Percentiles rank a stretch among this genome's conserved stretches.
phyloP scores from a whole-genome alignment of 2,888 invertebrate species.

The Epistrophe eligans region DNA sequence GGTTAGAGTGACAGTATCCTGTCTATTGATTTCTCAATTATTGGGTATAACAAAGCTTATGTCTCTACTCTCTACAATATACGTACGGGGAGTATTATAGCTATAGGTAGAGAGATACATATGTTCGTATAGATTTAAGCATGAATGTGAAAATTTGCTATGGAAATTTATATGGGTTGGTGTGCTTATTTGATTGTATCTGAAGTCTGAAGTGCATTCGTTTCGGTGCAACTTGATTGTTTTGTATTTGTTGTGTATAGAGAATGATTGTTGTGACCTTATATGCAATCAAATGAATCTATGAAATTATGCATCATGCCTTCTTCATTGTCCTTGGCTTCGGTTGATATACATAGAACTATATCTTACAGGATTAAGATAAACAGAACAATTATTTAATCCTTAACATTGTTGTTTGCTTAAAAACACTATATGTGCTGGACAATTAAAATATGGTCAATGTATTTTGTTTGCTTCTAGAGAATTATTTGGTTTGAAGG shows the following conservation, averaged over 20 bases:
- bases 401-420: neutral
- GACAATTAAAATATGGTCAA: neutral
- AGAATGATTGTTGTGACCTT: constrained; percentile 48
- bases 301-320: neutral
- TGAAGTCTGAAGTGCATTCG: constrained; percentile 2
- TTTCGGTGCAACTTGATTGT: constrained; percentile 25
- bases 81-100: too few species aligned
- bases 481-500: too few species aligned
- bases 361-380: constrained; percentile 9
- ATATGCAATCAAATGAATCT: constrained; percentile 42
- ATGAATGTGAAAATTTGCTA: neutral
- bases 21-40: constrained; percentile 41
- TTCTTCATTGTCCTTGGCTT: neutral
- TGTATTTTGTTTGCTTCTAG: too few species aligned
- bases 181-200: constrained; percentile 1
- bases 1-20: constrained; percentile 38
- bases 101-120: neutral
- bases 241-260: neutral
- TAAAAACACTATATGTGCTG: neutral
- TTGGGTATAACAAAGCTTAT: constrained; percentile 1
- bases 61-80: neutral
- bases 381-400: constrained; percentile 20
- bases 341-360: neutral
- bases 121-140: neutral
- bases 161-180: neutral